A percentile compares a stretch with the other conserved stretches of the same genome.
These are phyloP conservation scores for Hydrochoerus hydrochaeris DNA, from an alignment of 2,113 vertebrate species.

Conservation along the genomic window DNA sequence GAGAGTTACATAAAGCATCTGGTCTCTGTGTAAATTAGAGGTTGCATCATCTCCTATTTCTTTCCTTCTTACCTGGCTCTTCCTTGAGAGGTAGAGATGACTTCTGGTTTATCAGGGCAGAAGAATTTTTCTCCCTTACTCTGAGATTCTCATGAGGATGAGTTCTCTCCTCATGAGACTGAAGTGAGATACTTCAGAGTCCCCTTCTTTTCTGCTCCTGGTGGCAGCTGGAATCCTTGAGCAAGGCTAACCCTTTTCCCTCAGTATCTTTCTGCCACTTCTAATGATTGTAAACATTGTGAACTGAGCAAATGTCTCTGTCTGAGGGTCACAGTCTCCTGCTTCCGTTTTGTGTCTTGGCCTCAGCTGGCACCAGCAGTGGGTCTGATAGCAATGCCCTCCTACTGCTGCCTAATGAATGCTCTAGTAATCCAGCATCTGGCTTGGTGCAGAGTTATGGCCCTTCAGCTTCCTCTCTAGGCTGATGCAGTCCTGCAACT, in stretches of 20 bases:
- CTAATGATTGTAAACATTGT: background rate
- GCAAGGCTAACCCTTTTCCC: background rate
- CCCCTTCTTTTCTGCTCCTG: background rate
- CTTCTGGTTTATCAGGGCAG: background rate
- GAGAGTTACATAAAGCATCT: background rate
- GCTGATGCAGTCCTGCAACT: background rate
- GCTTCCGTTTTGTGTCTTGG: background rate
- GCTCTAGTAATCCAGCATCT: background rate
- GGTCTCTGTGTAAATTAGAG: rapidly evolving
- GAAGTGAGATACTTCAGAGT: background rate
- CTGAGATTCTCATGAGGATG: background rate
- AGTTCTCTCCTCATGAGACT: background rate
- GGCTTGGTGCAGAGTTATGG: background rate
- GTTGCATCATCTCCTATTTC: background rate
- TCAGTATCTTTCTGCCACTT: background rate
- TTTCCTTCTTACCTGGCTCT: background rate
- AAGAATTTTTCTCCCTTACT: background rate
- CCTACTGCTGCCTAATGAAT: too few species aligned
- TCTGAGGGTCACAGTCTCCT: background rate
- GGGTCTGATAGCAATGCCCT: background rate
- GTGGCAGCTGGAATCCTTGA: background rate
- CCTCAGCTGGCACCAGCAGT: background rate
- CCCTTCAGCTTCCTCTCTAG: background rate
- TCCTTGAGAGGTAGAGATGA: background rate
- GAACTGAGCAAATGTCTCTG: background rate